Evolutionary conservation across 2,113 vertebrate species (phyloP), one percentile per base, ranked within the genome.

Genomic region (Psilopsiagon aurifrons): DNA sequence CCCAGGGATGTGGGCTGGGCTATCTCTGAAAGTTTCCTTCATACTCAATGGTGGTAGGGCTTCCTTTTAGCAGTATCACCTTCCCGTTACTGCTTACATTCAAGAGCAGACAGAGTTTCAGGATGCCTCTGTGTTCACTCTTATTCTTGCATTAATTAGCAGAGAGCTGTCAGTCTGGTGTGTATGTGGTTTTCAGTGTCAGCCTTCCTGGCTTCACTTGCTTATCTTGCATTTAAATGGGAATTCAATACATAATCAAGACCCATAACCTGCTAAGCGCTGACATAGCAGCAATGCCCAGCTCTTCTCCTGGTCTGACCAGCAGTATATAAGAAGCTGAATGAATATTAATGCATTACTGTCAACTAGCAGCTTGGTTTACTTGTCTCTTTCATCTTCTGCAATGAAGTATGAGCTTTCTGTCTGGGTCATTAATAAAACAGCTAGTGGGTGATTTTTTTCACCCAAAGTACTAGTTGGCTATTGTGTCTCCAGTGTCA

Each of bases 271-370:
- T 79, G 47, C 74, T n/a, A 28, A 74, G 77, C 1, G 13, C 83
- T 90, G 91, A 91, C 83, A 16, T 4, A 60, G 92, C 60, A 77
- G 88, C 55, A 43, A 7, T 69, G 70, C 54, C 70, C 67, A 83
- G 33, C 81, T 91, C 89, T 54, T 76, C 69, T 82, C 78, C 69
- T 60, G 81, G 2, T 54, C 91, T 92, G 89, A 68, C 83, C 33
- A 2, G 70, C 91, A 86, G 55, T 37, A 37, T 52, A 3, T 54
- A 67, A 82, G 87, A 83, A 87, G 49, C 62, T 55, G 49, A 92
- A 95, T 95, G 94, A 97, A 95, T 97, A 83, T 85, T 92, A 95
- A 97, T 96, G 84, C 10, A 62, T 95, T 95, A 74, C 84, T 91
- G 89, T 64, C 2, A 0, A 92, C 87, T 69, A 87, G 84, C 74